phyloP scores from a whole-genome alignment of 2,888 invertebrate genomes.

The Hololepta plana region DNA sequence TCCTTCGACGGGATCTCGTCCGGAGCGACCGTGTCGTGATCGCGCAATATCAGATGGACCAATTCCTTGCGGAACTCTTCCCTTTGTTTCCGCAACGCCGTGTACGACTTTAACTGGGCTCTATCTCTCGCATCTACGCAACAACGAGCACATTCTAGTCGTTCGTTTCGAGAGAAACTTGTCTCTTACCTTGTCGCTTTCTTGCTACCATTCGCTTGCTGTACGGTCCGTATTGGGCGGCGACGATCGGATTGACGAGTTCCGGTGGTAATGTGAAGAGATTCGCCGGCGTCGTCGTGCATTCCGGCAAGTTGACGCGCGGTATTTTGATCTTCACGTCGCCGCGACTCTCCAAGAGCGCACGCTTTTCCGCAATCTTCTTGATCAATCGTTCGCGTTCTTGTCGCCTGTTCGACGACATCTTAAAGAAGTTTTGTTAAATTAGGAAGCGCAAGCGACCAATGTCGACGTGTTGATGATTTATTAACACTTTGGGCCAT shows the following conservation, averaged over 20 bases:
- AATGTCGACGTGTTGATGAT: too few relatives aligned
- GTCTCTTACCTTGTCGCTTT: constrained; percentile 22
- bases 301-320: constrained; percentile 34
- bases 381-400: constrained; percentile 24
- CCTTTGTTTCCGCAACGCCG: constrained; percentile 50
- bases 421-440: background rate
- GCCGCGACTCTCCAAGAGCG: constrained; percentile 26
- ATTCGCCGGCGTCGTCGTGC: constrained; percentile 35
- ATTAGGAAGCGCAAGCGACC: too few relatives aligned
- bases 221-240: constrained; percentile 22
- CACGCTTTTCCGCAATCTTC: constrained; percentile 27
- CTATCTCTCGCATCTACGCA: constrained; percentile 8
- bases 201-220: constrained; percentile 22
- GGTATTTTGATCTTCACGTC: constrained; percentile 35
- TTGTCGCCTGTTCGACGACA: constrained; percentile 2
- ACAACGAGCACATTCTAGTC: too few relatives aligned
- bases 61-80: constrained; percentile 69
- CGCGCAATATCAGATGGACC: constrained; percentile 52
- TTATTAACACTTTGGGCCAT: too few relatives aligned
- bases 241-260: constrained; percentile 26
- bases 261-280: constrained; percentile 46
- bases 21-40: constrained; percentile 28
- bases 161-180: too few relatives aligned
- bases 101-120: constrained; percentile 37
- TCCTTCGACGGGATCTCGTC: constrained; percentile 37